Evolutionary conservation across 2,797 vertebrate species (phyloP).

Genomic region (Dicrostonyx torquatus): DNA sequence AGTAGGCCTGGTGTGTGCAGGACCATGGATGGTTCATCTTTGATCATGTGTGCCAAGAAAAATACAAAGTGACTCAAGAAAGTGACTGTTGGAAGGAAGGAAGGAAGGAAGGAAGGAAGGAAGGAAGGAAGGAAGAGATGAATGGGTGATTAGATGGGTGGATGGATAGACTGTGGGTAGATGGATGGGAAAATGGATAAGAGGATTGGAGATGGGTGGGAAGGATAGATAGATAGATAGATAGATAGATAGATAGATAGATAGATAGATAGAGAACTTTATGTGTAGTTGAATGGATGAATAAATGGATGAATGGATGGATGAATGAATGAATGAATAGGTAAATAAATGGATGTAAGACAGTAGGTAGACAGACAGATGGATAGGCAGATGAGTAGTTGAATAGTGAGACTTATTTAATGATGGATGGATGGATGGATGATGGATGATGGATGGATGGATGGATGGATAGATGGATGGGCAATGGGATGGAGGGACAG

Average conservation of each 20-base stretch:
- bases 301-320: no score
- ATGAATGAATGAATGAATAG: no score
- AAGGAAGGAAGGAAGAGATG: no score
- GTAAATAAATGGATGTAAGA: no score
- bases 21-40: background rate
- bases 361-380: background rate
- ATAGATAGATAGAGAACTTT: background rate
- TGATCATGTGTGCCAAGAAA: background rate
- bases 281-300: no score
- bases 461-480: background rate
- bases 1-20: background rate
- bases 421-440: no score
- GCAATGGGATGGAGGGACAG: background rate
- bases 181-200: background rate
- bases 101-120: no score
- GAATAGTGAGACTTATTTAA: background rate
- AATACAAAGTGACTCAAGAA: background rate
- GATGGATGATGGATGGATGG: background rate
- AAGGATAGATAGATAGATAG: background rate
- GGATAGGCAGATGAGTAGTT: background rate
- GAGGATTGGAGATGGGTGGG: no score
- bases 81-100: background rate
- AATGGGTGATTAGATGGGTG: no score
- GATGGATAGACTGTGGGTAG: background rate
- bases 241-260: background rate